Base-by-base conservation (phyloP, 2,797 vertebrate genomes). In the Sternarchorhynchus goeldii region DNA sequence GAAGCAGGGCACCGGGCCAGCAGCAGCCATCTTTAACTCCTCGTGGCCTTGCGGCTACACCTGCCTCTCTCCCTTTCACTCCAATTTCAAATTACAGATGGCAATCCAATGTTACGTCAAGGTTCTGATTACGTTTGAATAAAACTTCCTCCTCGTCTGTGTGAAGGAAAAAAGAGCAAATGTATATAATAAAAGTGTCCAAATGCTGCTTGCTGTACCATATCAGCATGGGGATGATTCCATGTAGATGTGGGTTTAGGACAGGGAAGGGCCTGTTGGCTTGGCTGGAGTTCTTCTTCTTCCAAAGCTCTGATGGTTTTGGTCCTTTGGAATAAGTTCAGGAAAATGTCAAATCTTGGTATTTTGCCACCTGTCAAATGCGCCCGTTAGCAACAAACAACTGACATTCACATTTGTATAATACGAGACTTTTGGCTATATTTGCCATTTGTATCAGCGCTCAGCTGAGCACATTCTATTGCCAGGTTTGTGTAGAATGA, bases 61-160 rank as follows among this genome's bases (percentile, higher is more conserved):
- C 59, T 60, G 76, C 59, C 75, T 76, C 87, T 88, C 78, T 79
- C 86, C 74, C 87, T 87, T 86, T 65, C 73, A 88, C 90, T 90
- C 88, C 83, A 81, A 85, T 87, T 80, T 89, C 90, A 91, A 92
- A 93, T 93, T 93, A 92, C 90, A 90, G 90, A 90, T 89, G 86
- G 88, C 88, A 88, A 90, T 88, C 83, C 69, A 76, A 75, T 58
- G 70, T 76, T 76, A 78, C 70, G 76, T 76, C 78, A 69, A 74
- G 71, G 73, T 76, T 78, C 56, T 80, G 74, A 81, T 68, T 77
- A 78, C 18, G 50, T 58, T 63, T 75, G 36, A 74, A 78, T 67
- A 59, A 77, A 79, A 71, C 59, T 71, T 72, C 31, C 20, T 75
- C 31, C 41, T 56, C 5, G 63, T 70, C 56, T 75, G 81, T 25